These are phyloP conservation scores for Temnothorax ravouxi DNA, from an alignment of 2,888 invertebrate genomes.

Conservation along the genomic window DNA sequence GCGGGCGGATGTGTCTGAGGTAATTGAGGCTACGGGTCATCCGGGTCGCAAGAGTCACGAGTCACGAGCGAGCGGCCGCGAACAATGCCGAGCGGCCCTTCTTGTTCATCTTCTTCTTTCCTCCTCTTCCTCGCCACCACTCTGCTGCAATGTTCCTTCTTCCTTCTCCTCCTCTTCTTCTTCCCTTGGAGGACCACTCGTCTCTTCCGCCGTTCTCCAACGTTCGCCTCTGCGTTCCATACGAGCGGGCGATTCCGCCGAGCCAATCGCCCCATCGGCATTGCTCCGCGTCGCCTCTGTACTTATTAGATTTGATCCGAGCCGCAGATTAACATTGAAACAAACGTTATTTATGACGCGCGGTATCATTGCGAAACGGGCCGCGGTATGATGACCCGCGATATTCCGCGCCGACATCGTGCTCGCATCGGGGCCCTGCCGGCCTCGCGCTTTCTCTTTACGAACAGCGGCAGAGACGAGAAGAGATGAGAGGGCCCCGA, in stretches of 20 bases:
- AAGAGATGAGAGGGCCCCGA: slow-evolving; percentile 36
- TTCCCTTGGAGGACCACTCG: slow-evolving; percentile 8
- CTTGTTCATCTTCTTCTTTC: slow-evolving; percentile 62
- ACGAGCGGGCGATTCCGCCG: slow-evolving; percentile 46
- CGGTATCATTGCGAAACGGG: slow-evolving; percentile 81
- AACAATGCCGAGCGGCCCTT: slow-evolving; percentile 84
- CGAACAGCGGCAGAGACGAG: slow-evolving; percentile 15
- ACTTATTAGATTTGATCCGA: slow-evolving; percentile 85
- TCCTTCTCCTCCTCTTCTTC: background rate
- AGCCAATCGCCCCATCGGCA: slow-evolving; percentile 72
- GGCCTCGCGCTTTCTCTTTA: slow-evolving; percentile 42
- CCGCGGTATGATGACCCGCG: slow-evolving; percentile 81
- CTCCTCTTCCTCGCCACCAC: slow-evolving; percentile 32
- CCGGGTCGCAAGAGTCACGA: slow-evolving; percentile 86
- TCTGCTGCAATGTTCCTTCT: slow-evolving; percentile 19
- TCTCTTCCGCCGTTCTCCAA: slow-evolving; percentile 43
- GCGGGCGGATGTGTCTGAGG: slow-evolving; percentile 86
- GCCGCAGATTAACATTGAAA: slow-evolving; percentile 85
- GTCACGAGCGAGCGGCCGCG: slow-evolving; percentile 85
- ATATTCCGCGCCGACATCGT: slow-evolving; percentile 69
- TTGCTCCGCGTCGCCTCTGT: slow-evolving; percentile 78
- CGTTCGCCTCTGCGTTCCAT: slow-evolving; percentile 33
- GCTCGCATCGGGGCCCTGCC: slow-evolving; percentile 32
- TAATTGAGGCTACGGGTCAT: slow-evolving; percentile 86
- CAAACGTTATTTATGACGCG: slow-evolving; percentile 85